phyloP scores from a whole-genome alignment of 2,888 invertebrate species.

The Terebella lapidaria region DNA sequence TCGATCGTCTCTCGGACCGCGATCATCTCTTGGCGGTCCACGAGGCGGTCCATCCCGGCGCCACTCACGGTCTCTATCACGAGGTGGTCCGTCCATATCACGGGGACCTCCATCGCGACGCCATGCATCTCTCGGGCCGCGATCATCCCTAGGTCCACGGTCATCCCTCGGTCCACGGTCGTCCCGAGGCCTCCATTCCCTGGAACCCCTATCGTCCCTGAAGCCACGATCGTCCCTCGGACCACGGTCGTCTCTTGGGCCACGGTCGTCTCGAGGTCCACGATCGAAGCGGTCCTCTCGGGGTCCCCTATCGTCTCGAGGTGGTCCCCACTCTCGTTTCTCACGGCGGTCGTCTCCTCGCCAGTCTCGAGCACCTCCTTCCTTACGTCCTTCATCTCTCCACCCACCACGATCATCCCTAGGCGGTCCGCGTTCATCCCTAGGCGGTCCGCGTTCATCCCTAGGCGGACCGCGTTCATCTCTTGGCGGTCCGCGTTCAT shows the following conservation, averaged over 20 bases:
- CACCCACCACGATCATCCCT: slow-evolving; percentile 2
- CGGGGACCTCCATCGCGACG: not conserved
- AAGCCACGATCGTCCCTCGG: not conserved
- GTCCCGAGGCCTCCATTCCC: not conserved
- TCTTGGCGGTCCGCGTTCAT: not conserved
- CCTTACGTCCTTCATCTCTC: too few relatives aligned
- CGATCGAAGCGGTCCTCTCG: slow-evolving; percentile 7
- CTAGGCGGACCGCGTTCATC: slow-evolving; percentile 4
- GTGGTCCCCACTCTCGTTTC: not conserved
- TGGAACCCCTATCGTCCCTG: slow-evolving; percentile 18
- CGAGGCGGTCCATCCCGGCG: not conserved
- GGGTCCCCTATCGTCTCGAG: not conserved
- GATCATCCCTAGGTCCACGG: slow-evolving; percentile 13
- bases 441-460: not conserved
- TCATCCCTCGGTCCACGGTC: not conserved
- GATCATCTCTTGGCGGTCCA: not conserved
- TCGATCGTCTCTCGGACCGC: slow-evolving; percentile 11
- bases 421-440: slow-evolving; percentile 19
- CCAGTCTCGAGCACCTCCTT: not conserved
- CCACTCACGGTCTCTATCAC: not conserved
- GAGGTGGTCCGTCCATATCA: not conserved
- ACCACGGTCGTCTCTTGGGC: slow-evolving; percentile 15
- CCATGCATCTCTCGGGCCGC: slow-evolving; percentile 16
- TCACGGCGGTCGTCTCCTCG: not conserved
- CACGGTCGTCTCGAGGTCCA: not conserved